Percentiles rank a stretch among this genome's conserved stretches.
phyloP scores from a whole-genome alignment of 2,113 vertebrate genomes.

The Trogon melanurus region DNA sequence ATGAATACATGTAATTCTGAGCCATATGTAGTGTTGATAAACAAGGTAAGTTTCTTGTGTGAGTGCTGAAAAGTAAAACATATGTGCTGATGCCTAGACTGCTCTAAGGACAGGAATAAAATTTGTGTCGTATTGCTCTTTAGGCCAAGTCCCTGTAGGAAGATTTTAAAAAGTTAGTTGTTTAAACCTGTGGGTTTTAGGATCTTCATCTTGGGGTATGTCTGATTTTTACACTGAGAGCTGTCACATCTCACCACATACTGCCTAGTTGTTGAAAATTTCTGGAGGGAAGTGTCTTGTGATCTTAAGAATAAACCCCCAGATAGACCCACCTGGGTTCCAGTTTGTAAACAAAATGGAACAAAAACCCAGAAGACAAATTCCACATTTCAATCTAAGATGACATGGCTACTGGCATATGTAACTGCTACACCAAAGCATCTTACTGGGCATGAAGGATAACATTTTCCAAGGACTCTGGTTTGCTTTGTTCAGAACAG shows the following conservation, averaged over 20 bases:
- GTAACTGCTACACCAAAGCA: not conserved
- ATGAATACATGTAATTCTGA: not conserved
- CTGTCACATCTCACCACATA: not conserved
- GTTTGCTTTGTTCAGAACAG: not conserved
- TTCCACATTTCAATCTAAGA: not conserved
- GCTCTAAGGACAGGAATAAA: not conserved
- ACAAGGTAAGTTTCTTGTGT: not conserved
- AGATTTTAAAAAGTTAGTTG: not conserved
- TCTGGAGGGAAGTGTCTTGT: not conserved
- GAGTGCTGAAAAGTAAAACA: not conserved
- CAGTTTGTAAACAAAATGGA: not conserved
- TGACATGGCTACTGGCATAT: not conserved
- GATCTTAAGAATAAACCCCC: not conserved
- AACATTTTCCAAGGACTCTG: not conserved
- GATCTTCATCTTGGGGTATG: not conserved
- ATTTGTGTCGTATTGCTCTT: not conserved
- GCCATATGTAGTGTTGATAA: not conserved
- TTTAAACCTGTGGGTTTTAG: not conserved
- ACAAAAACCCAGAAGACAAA: not conserved
- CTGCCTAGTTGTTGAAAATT: not conserved
- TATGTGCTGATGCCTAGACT: not conserved
- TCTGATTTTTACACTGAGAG: not conserved
- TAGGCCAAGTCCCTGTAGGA: not conserved
- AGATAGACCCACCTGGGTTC: not conserved
- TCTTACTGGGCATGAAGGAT: not conserved